Evolutionary conservation across 2,797 vertebrate species (phyloP), one percentile per base, ranked within the genome.

Genomic region (Anguilla marmorata): DNA sequence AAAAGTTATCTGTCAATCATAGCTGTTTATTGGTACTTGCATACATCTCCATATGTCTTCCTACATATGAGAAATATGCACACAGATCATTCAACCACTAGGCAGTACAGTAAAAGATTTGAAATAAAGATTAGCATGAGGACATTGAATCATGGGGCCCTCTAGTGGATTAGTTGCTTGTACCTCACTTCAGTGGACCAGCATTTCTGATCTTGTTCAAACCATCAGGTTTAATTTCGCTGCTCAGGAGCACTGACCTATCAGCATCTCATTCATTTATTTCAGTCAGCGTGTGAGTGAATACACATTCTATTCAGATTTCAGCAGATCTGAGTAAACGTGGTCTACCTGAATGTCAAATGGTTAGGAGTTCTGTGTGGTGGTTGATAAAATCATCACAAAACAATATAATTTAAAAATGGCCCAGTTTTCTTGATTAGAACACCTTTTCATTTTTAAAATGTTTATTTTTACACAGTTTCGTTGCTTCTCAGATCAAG

Each of bases 361-460:
- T 27, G 5, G n/a, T 66, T 4, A 66, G 63, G 1, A 69, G n/a
- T 5, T 16, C 12, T 19, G 21, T 7, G 33, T 37, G 37, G 37
- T 1, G 4, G 54, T 12, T 58, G 19, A 63, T 9, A 48, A 19
- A 85, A 33, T 37, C 6, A 45, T 21, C 54, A 33, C 21, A 24
- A 45, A 33, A 80, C 74, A 87, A 56, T 45, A 33, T 58, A 7
- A 89, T 69, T 84, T 93, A 48, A 45, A 85, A 86, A 90, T 89
- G 74, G 56, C 92, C 88, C 93, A 93, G 24, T 94, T 87, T 92
- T 76, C 95, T 96, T 95, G 95, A 95, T 96, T 89, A 86, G 92
- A 92, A 92, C 92, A 90, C 60, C 91, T 93, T 91, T 52, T 91
- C 50, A 11, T 52, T 52, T 52, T 52, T 4, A 4, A 45, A 92